phyloP scores from a whole-genome alignment of 2,888 invertebrate species.

The Candidula unifasciata region DNA sequence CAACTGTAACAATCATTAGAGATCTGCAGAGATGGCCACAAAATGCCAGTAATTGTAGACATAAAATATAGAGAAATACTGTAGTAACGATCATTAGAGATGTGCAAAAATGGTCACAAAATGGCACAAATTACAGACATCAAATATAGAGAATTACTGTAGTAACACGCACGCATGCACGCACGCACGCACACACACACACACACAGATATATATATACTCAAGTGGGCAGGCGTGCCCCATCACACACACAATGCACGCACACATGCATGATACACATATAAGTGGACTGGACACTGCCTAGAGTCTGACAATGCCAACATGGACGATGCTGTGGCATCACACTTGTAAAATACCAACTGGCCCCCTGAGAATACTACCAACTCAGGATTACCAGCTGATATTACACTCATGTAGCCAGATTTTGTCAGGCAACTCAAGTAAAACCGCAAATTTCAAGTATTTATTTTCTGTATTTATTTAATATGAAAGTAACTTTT shows the following conservation, averaged over 20 bases:
- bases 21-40: background rate
- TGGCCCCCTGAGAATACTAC: slow-evolving; percentile 71
- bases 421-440: background rate
- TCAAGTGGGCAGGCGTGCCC: no score
- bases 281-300: background rate
- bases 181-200: no score
- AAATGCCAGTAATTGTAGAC: no score
- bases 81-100: no score
- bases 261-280: background rate
- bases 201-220: no score
- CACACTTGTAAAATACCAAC: slow-evolving; percentile 73
- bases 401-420: slow-evolving; percentile 85
- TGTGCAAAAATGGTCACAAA: background rate
- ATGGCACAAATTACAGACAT: no score
- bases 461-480: no score
- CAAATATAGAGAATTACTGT: no score
- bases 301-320: slow-evolving; percentile 31
- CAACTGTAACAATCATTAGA: no score
- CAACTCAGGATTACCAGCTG: slow-evolving; percentile 94
- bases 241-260: background rate
- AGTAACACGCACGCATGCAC: no score
- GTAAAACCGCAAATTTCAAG: background rate
- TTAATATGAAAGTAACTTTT: no score
- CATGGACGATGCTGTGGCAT: slow-evolving; percentile 49
- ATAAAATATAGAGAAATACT: no score